Conservation (phyloP, 2,113 vertebrate genomes). For the Galbula dea region DNA sequence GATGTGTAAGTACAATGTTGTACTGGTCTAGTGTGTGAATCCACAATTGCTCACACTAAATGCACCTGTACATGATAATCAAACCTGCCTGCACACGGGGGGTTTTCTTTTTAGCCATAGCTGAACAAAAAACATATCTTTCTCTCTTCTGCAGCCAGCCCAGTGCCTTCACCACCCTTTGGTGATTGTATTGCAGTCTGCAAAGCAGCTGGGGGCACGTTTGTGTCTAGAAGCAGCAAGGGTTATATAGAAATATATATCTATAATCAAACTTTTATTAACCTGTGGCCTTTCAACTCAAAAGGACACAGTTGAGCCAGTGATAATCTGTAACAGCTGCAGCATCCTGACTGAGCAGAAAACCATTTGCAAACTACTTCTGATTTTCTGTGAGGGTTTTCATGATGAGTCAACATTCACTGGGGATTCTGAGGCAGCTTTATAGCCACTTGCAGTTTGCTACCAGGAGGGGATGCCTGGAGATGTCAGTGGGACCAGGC, state of each 20-base stretch:
- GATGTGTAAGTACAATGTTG: neutral
- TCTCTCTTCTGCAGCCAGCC: neutral
- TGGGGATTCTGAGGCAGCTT: neutral
- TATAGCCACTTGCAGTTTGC: neutral
- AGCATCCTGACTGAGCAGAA: neutral
- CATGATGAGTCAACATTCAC: neutral
- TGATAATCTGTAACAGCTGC: neutral
- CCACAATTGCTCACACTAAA: neutral
- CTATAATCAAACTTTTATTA: conserved; percentile 39
- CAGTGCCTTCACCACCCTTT: neutral
- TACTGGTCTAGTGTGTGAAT: neutral
- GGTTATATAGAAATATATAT: conserved; percentile 7
- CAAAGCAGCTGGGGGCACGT: neutral
- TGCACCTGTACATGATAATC: neutral
- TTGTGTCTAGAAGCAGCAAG: neutral
- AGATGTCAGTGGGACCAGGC: rapidly evolving
- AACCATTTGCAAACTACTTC: neutral
- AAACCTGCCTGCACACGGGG: neutral
- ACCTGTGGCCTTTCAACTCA: neutral
- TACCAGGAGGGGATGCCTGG: rapidly evolving
- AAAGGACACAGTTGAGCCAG: neutral
- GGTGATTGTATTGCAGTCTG: neutral
- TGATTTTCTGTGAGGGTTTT: neutral
- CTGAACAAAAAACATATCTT: conserved; percentile 14
- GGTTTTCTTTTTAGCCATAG: conserved; percentile 2